Evolutionary conservation across 2,113 vertebrate species (phyloP), one percentile per base, ranked within the genome.

Genomic region (Chroicocephalus ridibundus): DNA sequence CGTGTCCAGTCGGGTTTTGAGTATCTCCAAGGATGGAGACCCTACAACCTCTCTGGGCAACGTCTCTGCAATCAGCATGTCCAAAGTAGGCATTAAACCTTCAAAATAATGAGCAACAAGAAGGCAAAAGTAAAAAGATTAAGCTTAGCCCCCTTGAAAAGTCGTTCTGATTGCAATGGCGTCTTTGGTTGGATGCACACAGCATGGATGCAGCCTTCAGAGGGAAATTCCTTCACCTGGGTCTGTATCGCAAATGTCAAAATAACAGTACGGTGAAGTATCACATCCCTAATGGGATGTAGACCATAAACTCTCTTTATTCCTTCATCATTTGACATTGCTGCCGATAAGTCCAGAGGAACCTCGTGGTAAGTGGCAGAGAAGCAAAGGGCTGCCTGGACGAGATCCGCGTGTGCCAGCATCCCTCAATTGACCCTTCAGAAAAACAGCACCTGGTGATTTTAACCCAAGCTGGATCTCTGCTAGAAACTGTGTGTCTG

Each of bases 391-490:
- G 51, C 31, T 42, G 19, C 12, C 15, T 0, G 2, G 62, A 34
- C 2, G 27, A 54, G 62, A 47, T 49, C 34, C 1, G 0, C 18
- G 4, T 2, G 13, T 4, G 1, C 42, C 36, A 2, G 4, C 27
- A 5, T 80, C 62, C 84, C 27, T 12, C 9, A 4, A 6, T 58
- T 49, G 6, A 11, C 6, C 36, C 27, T 38, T 26, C 64, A 19
- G 6, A 6, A 58, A 60, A 83, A 1, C 80, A 74, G 29, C 36
- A 26, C 46, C 46, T 8, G 44, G 8, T 34, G 54, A 9, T 42
- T 55, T 34, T 34, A 57, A 34, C 31, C 47, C 61, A 13, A 6
- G 19, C 26, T 52, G 76, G 51, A 20, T 31, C 10, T 20, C 1
- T 34, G 20, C 17, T 34, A 34, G 51, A 34, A 77, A 68, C 36